These are phyloP conservation scores for Trissolcus basalis DNA, from an alignment of 1,140 invertebrate species.

Conservation along the genomic window DNA sequence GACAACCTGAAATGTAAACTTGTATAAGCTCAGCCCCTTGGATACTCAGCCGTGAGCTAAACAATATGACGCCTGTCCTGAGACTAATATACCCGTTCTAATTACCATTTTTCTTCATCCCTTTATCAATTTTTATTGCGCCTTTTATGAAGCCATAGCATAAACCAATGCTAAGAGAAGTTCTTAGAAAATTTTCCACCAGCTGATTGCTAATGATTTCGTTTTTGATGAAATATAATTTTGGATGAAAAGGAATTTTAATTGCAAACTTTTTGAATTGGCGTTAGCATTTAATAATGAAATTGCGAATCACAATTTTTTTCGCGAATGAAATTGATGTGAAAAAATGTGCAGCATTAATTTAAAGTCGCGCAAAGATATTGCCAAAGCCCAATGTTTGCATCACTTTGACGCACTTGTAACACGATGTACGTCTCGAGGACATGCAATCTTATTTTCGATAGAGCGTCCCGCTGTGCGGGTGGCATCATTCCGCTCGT, in stretches of 20 bases:
- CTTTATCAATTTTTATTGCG: slow-evolving; percentile 29
- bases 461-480: slow-evolving; percentile 37
- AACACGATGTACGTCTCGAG: slow-evolving; percentile 46
- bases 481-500: slow-evolving; percentile 22
- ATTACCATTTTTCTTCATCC: slow-evolving; percentile 30
- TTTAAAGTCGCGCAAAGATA: not conserved
- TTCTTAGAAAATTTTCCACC: not conserved
- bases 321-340: no score
- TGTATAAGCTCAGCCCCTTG: slow-evolving; percentile 29
- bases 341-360: no score
- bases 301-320: no score
- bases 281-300: no score
- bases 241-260: no score
- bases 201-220: not conserved
- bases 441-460: slow-evolving; percentile 44
- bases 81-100: slow-evolving; percentile 39
- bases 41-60: slow-evolving; percentile 23
- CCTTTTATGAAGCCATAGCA: slow-evolving; percentile 20
- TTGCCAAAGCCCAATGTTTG: slow-evolving; percentile 52
- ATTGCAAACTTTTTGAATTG: no score
- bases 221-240: no score
- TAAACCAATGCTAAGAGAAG: not conserved
- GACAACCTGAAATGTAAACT: slow-evolving; percentile 5
- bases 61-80: slow-evolving; percentile 34
- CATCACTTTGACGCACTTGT: slow-evolving; percentile 65